Conservation (phyloP, 2,888 invertebrate species). For the Drosophila mayaguana region DNA sequence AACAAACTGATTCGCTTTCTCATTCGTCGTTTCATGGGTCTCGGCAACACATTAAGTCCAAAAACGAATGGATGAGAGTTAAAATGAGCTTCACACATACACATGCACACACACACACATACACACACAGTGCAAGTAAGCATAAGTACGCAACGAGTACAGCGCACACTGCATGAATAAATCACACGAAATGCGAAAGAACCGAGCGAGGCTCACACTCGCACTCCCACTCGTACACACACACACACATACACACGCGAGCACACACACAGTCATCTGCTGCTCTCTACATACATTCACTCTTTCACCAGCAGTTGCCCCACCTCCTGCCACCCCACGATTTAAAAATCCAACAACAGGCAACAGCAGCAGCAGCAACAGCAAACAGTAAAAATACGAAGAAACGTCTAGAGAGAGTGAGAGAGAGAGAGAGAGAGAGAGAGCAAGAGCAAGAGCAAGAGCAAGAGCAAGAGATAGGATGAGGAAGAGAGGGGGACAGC, state of each 20-base stretch:
- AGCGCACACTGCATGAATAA: constrained; percentile 71
- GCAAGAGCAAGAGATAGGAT: constrained; percentile 6
- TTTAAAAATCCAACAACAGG: constrained; percentile 78
- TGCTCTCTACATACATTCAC: constrained; percentile 66
- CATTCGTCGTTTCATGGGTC: constrained; percentile 74
- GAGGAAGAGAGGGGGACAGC: constrained; percentile 23
- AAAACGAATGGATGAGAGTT: constrained; percentile 81
- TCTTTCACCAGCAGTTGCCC: constrained; percentile 62
- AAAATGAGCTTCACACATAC: constrained; percentile 69
- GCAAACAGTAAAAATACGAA: constrained; percentile 62
- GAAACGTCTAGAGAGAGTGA: constrained; percentile 26
- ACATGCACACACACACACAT: constrained; percentile 21
- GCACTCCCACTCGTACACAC: constrained; percentile 38
- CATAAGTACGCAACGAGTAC: constrained; percentile 77
- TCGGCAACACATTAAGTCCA: constrained; percentile 75
- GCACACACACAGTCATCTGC: constrained; percentile 29
- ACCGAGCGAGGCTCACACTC: constrained; percentile 63
- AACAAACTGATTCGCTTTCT: constrained; percentile 79
- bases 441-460: not conserved
- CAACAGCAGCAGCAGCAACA: constrained; percentile 30
- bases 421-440: constrained; percentile 3
- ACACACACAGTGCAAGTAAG: constrained; percentile 60
- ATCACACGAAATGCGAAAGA: constrained; percentile 78
- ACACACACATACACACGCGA: constrained; percentile 14
- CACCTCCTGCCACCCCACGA: constrained; percentile 31